Evolutionary conservation across 2,888 invertebrate species (phyloP), one percentile per base, ranked within the genome.

Genomic region (Cryptocephalus moraei): DNA sequence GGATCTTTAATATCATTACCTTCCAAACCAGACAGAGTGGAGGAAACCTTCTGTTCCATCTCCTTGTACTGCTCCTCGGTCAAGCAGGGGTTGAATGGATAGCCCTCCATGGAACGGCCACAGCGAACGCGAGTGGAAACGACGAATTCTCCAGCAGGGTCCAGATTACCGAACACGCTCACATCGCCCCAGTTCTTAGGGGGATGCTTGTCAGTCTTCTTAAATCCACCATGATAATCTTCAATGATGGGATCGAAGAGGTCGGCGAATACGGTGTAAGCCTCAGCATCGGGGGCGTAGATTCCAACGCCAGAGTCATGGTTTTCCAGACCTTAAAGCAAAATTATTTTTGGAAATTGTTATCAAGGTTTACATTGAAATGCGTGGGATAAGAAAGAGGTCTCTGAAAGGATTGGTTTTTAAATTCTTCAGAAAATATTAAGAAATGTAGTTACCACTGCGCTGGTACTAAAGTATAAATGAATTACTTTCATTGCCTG

Each of bases 171-270:
- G 62, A 96, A 87, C 61, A 82, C 79, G 73, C 80, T 82, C 22
- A 91, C 86, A 75, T 96, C 93, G 64, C 96, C 96, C 77, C 93
- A 95, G 77, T 93, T 87, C 75, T 85, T 86, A 54, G 88, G 76
- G 13, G 96, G 96, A 75, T 97, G 96, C 72, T 88, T 89, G 77
- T 92, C 92, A 68, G 84, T 83, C 74, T 90, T 86, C 79, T 88
- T 90, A 82, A 95, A 95, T 62, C 94, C 94, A 71, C 80, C 81
- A 77, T 95, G 95, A 79, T 95, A 95, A 70, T 94, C 94, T 71
- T 93, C 92, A 72, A 97, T 96, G 78, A 97, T 89, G 71, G 94
- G 94, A 76, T 96, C 92, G 74, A 97, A 96, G 59, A 97, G 79
- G 48, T 89, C 90, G 55, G 89, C 79, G 73, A 96, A 97, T 47